Conservation (phyloP, 2,888 invertebrate species). For the Luperina testacea region DNA sequence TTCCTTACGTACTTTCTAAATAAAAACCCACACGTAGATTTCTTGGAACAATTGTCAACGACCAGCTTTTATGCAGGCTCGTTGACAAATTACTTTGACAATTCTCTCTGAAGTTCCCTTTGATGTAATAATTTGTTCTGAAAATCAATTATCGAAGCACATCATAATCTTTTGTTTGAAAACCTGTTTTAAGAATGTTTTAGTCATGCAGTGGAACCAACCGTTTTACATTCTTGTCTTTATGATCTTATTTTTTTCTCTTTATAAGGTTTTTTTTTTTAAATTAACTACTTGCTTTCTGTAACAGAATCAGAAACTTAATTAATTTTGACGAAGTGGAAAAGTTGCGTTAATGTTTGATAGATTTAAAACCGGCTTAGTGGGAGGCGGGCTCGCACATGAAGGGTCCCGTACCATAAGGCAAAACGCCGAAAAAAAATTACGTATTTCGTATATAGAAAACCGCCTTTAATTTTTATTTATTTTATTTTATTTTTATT, state of each 20-base stretch:
- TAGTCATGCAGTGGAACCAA: slow-evolving; percentile 1
- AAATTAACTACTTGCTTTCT: not conserved
- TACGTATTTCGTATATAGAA: not conserved
- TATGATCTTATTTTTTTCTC: not conserved
- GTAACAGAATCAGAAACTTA: not conserved
- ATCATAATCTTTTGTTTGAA: slow-evolving; percentile 40
- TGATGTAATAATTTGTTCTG: slow-evolving; percentile 75
- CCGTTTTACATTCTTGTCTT: not conserved
- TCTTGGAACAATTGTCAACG: slow-evolving; percentile 77
- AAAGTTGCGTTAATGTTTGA: not conserved
- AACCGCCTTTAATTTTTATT: not conserved
- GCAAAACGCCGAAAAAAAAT: not conserved
- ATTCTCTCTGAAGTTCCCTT: slow-evolving; percentile 77
- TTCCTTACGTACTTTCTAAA: slow-evolving; percentile 26
- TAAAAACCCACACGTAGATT: slow-evolving; percentile 63
- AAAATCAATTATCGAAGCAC: slow-evolving; percentile 68
- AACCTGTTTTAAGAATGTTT: slow-evolving; percentile 36
- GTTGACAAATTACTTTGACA: slow-evolving; percentile 83
- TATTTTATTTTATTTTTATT: not conserved
- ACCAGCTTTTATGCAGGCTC: slow-evolving; percentile 64
- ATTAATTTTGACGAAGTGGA: not conserved
- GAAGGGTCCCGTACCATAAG: not conserved
- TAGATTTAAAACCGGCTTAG: no score
- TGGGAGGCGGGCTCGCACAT: not conserved
- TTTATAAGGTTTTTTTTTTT: not conserved